Base-by-base conservation (phyloP, 2,888 invertebrate genomes). In the Frankliniella intonsa region DNA sequence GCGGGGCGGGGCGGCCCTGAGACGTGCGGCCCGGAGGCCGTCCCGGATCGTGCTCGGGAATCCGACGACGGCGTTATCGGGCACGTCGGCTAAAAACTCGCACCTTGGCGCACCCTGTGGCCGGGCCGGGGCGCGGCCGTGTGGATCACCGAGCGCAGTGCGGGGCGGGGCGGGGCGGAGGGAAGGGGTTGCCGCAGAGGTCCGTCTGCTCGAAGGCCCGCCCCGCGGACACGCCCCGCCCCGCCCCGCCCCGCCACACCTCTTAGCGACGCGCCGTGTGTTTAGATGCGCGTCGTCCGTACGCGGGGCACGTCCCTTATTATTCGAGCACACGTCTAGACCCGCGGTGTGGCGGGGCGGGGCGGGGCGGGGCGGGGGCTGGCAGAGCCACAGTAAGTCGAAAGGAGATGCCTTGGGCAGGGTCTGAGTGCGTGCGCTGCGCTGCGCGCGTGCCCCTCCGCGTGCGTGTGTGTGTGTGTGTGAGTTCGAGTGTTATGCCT, bases 51-150 rank as follows among this genome's bases (percentile, higher is more conserved):
- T 76, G 69, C 69, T 76, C 25, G 22, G 69, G 69, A 76, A 76
- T 76, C 69, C 22, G 69, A 76, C 69, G 69, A 22, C 25, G 69
- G 69, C 69, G 69, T 76, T 76, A 76, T 76, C 69, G 22, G 69
- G 5, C 69, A 7, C 22, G 69, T 12, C 25, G 69, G 69, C 22
- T 25, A 25, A 25, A 38, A 76, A 12, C 69, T 76, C 22, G 69
- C 69, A 76, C 69, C 22, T 76, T 76, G 25, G 55, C 55, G 55
- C 14, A 17, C 55, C 55, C 38, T 38, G 38, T 38, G 3, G 38
- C 38, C 38, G n/a, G n/a, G n/a, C n/a, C n/a, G n/a, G n/a, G n/a
- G n/a, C n/a, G 2, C 38, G 38, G 38, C 38, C 38, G 38, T 38
- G 38, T 38, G 38, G 38, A 38, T 38, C 38, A 38, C 38, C 38